Percentiles rank a stretch among this genome's conserved stretches.
These are phyloP conservation scores for Agonopterix heracliana DNA, from an alignment of 2,888 invertebrate species.

Conservation along the genomic window DNA sequence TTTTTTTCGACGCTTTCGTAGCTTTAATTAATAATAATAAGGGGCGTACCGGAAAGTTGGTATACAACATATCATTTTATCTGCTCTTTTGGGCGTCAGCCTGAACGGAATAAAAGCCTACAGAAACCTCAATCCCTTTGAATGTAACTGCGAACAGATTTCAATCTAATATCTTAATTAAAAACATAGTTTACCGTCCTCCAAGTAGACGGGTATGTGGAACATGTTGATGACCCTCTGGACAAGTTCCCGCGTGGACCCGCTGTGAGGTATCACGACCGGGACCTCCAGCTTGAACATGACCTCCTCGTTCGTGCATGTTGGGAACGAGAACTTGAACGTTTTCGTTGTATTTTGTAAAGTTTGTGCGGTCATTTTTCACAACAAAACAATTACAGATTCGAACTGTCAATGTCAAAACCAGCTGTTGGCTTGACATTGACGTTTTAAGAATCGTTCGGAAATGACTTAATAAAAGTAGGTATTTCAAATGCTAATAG, in stretches of 20 bases:
- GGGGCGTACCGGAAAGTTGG: no score
- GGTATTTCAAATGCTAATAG: neutral
- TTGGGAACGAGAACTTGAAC: slow-evolving; percentile 73
- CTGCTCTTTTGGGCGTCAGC: no score
- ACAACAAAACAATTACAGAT: slow-evolving; percentile 1
- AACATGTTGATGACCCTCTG: slow-evolving; percentile 81
- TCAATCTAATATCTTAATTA: no score
- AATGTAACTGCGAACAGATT: no score
- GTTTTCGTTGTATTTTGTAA: slow-evolving; percentile 42
- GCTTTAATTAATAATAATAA: no score
- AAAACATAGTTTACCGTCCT: slow-evolving; percentile 64
- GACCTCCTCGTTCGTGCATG: slow-evolving; percentile 73
- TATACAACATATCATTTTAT: no score
- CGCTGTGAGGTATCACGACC: slow-evolving; percentile 76
- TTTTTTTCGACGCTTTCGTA: no score
- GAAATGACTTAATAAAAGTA: neutral
- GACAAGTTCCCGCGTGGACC: slow-evolving; percentile 78
- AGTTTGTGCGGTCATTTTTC: slow-evolving; percentile 50
- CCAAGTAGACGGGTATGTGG: slow-evolving; percentile 81
- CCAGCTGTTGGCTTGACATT: neutral
- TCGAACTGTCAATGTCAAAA: neutral
- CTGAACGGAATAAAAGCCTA: no score
- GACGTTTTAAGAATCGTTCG: slow-evolving; percentile 1
- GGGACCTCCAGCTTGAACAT: slow-evolving; percentile 77
- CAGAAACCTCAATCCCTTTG: no score